phyloP scores from a whole-genome alignment of 2,888 invertebrate species.

The Spisula subtruncata region DNA sequence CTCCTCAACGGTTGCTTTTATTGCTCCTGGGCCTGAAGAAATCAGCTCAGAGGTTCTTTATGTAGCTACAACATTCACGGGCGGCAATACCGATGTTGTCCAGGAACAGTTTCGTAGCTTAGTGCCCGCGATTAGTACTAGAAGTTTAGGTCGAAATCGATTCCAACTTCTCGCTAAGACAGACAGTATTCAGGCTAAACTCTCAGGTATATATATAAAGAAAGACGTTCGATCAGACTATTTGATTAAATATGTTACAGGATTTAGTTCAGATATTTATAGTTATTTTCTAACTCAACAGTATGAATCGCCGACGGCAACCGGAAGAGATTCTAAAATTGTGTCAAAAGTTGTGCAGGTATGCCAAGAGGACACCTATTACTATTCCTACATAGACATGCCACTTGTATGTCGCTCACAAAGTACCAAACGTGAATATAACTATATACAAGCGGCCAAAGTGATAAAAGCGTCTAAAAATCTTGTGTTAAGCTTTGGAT shows the following conservation, averaged over 20 bases:
- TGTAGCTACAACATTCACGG: conserved; percentile 93
- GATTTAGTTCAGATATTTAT: conserved; percentile 82
- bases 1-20: conserved; percentile 98
- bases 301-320: conserved; percentile 71
- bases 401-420: conserved; percentile 95
- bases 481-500: conserved; percentile 91
- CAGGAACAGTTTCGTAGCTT: conserved; percentile 88
- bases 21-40: conserved; percentile 92
- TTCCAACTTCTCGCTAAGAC: conserved; percentile 75
- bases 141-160: conserved; percentile 75
- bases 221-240: conserved; percentile 75
- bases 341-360: conserved; percentile 97
- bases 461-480: conserved; percentile 97
- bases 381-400: conserved; percentile 99
- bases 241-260: conserved; percentile 82
- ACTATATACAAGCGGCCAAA: conserved; percentile 97
- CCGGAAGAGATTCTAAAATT: conserved; percentile 40
- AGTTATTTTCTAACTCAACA: conserved; percentile 93
- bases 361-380: conserved; percentile 98
- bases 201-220: conserved; percentile 77
- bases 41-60: conserved; percentile 91
- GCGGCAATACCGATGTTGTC: conserved; percentile 72
- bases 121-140: conserved; percentile 97
- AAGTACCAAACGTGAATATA: conserved; percentile 90
- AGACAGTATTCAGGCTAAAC: conserved; percentile 72